Conservation (phyloP, 2,888 invertebrate genomes). For the Epsilonema sp. region DNA sequence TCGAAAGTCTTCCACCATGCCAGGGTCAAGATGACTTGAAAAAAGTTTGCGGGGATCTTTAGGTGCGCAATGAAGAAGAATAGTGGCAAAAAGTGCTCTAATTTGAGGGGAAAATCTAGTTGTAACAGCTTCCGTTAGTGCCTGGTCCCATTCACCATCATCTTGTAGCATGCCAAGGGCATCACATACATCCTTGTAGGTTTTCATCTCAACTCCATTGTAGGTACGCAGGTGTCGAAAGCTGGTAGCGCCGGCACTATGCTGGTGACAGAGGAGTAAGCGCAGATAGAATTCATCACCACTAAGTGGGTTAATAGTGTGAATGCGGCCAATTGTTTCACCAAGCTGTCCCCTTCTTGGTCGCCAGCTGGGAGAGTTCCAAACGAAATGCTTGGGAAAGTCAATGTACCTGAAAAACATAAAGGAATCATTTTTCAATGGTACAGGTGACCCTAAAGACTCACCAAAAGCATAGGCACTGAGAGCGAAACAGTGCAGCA, state of each 20-base stretch:
- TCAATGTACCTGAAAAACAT: too few relatives aligned
- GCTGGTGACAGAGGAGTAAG: not conserved
- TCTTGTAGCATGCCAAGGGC: slow-evolving; percentile 22
- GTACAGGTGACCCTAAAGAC: too few relatives aligned
- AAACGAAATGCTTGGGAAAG: not conserved
- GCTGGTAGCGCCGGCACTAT: slow-evolving; percentile 6
- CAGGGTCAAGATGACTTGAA: too few relatives aligned
- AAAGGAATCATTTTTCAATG: too few relatives aligned
- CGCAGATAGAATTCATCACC: not conserved
- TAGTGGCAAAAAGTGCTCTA: slow-evolving; percentile 13
- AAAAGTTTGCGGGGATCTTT: too few relatives aligned
- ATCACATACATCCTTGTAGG: slow-evolving; percentile 24
- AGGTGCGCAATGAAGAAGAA: slow-evolving; percentile 10
- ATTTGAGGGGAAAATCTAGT: slow-evolving; percentile 10
- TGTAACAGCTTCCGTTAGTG: slow-evolving; percentile 12
- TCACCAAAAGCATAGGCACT: too few relatives aligned
- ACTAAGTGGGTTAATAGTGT: not conserved
- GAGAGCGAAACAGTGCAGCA: too few relatives aligned
- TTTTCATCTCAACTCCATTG: slow-evolving; percentile 16
- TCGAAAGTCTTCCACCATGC: too few relatives aligned
- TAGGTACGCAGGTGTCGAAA: slow-evolving; percentile 13
- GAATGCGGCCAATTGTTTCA: not conserved
- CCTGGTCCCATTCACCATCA: slow-evolving; percentile 16
- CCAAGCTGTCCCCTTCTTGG: not conserved
- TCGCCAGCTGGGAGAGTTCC: not conserved